Conservation (phyloP, 1,140 invertebrate genomes). For the Vanessa tameamea region DNA sequence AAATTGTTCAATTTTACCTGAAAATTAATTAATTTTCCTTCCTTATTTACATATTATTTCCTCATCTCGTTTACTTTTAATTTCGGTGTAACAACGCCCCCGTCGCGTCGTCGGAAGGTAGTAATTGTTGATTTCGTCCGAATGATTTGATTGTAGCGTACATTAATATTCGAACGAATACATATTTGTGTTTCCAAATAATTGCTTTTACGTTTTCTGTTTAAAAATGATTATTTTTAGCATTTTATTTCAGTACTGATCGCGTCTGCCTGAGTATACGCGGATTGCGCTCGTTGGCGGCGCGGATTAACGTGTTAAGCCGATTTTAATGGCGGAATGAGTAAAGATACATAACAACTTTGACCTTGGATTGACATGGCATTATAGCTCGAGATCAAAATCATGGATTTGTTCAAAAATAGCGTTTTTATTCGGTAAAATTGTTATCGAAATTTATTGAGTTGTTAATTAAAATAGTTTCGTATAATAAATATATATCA, state of each 20-base stretch:
- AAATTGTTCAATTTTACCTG: not conserved
- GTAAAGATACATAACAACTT: no score
- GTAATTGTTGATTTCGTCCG: constrained; percentile 1
- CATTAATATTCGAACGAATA: not conserved
- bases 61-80: not conserved
- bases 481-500: no score
- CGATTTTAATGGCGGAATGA: no score
- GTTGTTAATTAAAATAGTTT: no score
- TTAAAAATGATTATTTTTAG: not conserved
- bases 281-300: no score
- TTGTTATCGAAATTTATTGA: no score
- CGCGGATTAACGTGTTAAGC: no score
- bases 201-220: not conserved
- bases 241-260: not conserved
- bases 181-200: not conserved
- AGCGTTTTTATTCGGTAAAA: no score
- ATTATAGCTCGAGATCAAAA: no score
- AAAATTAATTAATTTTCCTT: not conserved
- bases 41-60: not conserved
- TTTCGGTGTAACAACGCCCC: not conserved
- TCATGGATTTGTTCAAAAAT: no score
- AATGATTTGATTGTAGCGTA: not conserved
- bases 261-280: no score
- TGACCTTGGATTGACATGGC: no score
- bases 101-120: not conserved